Conservation (phyloP, 2,797 vertebrate genomes). For the Pachyuromys duprasi region DNA sequence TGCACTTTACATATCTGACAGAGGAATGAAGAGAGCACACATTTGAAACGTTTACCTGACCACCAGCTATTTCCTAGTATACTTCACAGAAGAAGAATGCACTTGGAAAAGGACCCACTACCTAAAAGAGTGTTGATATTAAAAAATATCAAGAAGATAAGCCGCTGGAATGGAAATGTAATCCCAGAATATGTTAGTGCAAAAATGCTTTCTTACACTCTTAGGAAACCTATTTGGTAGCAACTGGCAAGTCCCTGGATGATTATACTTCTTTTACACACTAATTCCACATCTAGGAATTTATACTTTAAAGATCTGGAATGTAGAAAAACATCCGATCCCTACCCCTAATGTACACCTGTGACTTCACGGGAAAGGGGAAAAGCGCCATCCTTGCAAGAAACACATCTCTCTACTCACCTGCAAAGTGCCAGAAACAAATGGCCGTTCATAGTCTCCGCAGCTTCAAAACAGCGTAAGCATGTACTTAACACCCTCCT, state of each 20-base stretch:
- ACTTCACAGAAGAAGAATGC: neutral
- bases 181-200: neutral
- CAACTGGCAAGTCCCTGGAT: conserved; percentile 37
- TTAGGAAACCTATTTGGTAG: conserved; percentile 24
- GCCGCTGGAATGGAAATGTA: neutral
- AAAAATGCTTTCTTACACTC: neutral
- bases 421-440: conserved; percentile 31
- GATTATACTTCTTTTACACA: neutral
- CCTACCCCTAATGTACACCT: neutral
- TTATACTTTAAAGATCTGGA: conserved; percentile 31
- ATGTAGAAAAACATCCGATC: neutral
- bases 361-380: neutral
- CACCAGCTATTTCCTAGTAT: neutral
- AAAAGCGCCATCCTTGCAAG: neutral
- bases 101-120: conserved; percentile 5
- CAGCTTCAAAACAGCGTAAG: neutral
- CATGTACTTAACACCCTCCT: conserved; percentile 32
- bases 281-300: conserved; percentile 29
- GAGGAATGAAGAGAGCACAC: neutral
- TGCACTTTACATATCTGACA: neutral
- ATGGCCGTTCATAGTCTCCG: neutral
- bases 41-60: neutral
- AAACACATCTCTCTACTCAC: conserved; percentile 21
- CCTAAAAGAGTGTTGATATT: neutral
- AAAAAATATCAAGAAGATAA: conserved; percentile 23